A percentile compares a stretch with the other conserved stretches of the same genome.
These are phyloP conservation scores for Alloplasta piceator DNA, from an alignment of 2,888 invertebrate genomes.

Conservation along the genomic window DNA sequence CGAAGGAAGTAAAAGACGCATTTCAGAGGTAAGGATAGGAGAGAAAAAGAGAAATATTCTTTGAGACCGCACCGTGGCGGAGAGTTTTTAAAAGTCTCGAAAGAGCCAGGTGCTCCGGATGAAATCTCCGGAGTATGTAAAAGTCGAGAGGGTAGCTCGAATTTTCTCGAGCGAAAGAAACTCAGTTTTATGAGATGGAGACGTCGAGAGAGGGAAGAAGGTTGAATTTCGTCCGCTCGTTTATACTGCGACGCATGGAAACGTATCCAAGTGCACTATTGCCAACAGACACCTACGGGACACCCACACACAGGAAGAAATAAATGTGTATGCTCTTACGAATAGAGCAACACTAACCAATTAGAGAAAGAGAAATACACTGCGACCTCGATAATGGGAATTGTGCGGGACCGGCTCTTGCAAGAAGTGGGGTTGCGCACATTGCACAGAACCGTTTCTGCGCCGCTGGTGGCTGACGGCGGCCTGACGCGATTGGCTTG, in stretches of 20 bases:
- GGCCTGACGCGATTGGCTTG: too few species aligned
- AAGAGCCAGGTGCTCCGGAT: slow-evolving; percentile 36
- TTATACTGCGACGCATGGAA: slow-evolving; percentile 21
- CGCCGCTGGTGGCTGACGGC: too few species aligned
- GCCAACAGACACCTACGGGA: slow-evolving; percentile 15
- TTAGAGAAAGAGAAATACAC: slow-evolving; percentile 49
- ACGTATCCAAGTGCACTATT: slow-evolving; percentile 45
- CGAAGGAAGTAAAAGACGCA: too few species aligned
- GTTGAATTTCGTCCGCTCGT: slow-evolving; percentile 34
- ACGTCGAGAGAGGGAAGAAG: background rate
- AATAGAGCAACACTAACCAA: slow-evolving; percentile 9
- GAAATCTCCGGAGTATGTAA: slow-evolving; percentile 51
- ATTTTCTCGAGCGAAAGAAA: slow-evolving; percentile 57
- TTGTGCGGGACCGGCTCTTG: too few species aligned
- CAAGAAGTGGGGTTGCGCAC: too few species aligned
- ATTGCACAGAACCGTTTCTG: too few species aligned
- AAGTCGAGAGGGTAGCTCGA: slow-evolving; percentile 39
- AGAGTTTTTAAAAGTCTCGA: slow-evolving; percentile 52
- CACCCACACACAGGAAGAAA: slow-evolving; percentile 48
- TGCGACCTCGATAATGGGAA: too few species aligned
- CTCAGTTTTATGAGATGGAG: slow-evolving; percentile 38
- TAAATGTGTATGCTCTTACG: slow-evolving; percentile 65
- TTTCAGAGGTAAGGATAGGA: background rate
- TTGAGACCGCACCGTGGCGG: slow-evolving; percentile 7
- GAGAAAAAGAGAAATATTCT: slow-evolving; percentile 8